A percentile compares a stretch with the other conserved stretches of the same genome.
phyloP scores from a whole-genome alignment of 2,113 vertebrate species.

The Corvus hawaiiensis region DNA sequence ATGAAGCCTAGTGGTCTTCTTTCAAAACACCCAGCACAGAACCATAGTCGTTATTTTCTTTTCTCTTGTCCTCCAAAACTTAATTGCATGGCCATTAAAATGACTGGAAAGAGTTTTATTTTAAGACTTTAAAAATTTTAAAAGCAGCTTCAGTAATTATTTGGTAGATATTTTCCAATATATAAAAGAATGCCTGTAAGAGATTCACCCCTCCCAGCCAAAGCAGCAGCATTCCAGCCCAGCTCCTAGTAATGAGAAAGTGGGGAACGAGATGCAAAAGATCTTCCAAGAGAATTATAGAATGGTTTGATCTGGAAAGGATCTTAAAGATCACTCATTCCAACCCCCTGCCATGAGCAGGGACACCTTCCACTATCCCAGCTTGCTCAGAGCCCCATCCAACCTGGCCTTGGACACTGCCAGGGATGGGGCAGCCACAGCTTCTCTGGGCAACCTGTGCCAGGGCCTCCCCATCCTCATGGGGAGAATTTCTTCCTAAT shows the following conservation, averaged over 20 bases:
- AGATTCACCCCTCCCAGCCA: fast-evolving
- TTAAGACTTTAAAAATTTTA: background rate
- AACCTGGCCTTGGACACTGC: fast-evolving
- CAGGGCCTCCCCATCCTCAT: fast-evolving
- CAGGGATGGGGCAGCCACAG: background rate
- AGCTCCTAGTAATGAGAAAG: background rate
- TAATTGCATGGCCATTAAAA: background rate
- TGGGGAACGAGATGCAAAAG: background rate
- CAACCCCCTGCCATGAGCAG: background rate
- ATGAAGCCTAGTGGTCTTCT: background rate
- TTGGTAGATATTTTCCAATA: background rate
- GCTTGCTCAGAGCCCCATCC: background rate
- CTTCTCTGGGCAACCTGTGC: background rate
- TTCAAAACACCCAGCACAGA: background rate
- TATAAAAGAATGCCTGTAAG: background rate
- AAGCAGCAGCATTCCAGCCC: background rate
- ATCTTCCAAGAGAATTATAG: background rate
- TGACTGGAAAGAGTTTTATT: background rate
- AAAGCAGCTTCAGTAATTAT: background rate
- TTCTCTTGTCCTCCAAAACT: background rate
- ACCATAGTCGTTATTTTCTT: background rate
- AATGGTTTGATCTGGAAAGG: background rate
- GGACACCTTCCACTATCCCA: background rate
- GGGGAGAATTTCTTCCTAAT: background rate
- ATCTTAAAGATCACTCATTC: background rate